Percentiles rank a stretch among this genome's conserved stretches.
These are phyloP conservation scores for Pseudonaja textilis DNA, from an alignment of 2,113 vertebrate genomes.

Conservation along the genomic window DNA sequence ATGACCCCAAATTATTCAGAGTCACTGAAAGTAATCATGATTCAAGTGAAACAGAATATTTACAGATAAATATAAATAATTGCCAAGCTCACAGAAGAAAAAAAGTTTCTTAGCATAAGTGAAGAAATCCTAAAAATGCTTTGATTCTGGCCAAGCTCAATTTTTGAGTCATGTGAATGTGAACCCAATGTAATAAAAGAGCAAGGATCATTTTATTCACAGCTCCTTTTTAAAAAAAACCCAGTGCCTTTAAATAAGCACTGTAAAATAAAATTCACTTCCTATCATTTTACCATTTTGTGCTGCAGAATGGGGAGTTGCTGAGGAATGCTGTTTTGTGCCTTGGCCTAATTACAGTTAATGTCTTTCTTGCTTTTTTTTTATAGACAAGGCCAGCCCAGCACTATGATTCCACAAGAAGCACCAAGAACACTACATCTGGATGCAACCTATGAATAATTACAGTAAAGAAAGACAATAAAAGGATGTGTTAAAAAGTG, in stretches of 20 bases:
- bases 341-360: background rate
- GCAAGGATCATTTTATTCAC: background rate
- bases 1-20: background rate
- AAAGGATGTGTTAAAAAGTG: background rate
- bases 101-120: background rate
- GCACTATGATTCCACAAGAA: background rate
- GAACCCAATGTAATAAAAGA: background rate
- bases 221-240: background rate
- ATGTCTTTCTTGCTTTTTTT: background rate
- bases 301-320: background rate
- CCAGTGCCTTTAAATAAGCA: background rate
- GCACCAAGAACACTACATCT: background rate
- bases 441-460: background rate
- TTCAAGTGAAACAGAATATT: constrained; percentile 2
- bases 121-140: background rate
- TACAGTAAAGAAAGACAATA: background rate
- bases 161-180: background rate
- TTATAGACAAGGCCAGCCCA: background rate
- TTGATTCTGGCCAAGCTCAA: background rate
- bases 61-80: background rate
- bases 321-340: background rate
- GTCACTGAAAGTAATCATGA: background rate
- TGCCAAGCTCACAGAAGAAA: background rate
- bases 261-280: background rate
- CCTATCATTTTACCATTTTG: too few relatives aligned